Evolutionary conservation across 23 tunicate genomes (phyloP).

Genomic region (Trididemnum clinides): DNA sequence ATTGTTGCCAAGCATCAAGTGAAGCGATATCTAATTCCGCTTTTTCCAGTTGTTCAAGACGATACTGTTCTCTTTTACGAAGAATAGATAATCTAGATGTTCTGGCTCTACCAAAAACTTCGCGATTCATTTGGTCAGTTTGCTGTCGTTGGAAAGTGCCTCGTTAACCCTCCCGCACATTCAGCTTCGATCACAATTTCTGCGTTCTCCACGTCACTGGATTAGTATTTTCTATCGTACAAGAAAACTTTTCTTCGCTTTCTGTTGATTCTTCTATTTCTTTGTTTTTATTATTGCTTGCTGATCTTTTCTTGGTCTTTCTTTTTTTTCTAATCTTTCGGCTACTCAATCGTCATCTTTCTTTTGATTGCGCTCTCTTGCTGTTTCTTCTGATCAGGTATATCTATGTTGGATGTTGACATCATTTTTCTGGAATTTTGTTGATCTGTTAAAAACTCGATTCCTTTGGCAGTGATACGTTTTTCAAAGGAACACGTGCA

Average conservation of each 20-base stretch:
- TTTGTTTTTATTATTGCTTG: neutral
- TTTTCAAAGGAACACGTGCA: no score
- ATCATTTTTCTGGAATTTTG: neutral
- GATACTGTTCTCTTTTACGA: constrained; percentile 11
- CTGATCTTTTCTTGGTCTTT: neutral
- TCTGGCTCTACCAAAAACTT: neutral
- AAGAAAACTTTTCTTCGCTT: neutral
- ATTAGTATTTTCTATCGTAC: neutral
- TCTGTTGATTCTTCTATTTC: neutral
- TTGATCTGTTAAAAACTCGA: neutral
- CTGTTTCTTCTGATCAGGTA: neutral
- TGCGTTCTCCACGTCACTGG: no score
- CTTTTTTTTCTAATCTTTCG: neutral
- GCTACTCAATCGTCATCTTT: no score
- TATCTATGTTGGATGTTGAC: neutral
- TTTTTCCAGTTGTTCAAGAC: neutral
- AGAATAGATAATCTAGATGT: neutral
- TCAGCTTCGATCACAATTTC: no score
- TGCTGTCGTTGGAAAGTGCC: neutral
- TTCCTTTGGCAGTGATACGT: no score
- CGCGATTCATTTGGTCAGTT: neutral
- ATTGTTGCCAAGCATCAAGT: constrained; percentile 3
- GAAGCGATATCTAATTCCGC: neutral
- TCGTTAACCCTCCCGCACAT: neutral
- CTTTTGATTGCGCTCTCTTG: no score